Evolutionary conservation across 2,113 vertebrate species (phyloP), one percentile per base, ranked within the genome.

Genomic region (Choloepus hoffmanni): DNA sequence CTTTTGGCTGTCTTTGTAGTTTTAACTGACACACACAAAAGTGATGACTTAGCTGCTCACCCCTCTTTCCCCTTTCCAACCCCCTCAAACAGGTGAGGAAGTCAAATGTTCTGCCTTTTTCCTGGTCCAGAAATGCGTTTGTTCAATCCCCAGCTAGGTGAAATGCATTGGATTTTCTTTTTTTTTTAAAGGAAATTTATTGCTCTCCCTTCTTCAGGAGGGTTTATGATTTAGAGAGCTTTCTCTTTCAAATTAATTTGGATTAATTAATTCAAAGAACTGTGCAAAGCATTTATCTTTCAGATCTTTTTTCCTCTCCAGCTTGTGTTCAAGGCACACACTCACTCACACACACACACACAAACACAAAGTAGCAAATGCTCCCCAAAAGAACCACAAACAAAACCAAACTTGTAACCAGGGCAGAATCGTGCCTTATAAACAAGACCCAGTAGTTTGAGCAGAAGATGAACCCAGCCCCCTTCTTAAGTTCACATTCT

Each of bases 1-100:
- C 95, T 98, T 98, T 93, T 70, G 98, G 97, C 97, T 95, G 97
- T 94, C 98, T 99, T 99, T 99, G 98, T 98, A 98, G 98, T 98
- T 98, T 62, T 96, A 99, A 99, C 99, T 94, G 98, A 98, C 98
- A 93, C 48, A 88, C 89, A 68, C 89, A 89, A 96, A 98, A 98
- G 95, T 98, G 98, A 98, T 98, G 98, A 98, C 98, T 98, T 97
- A 96, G 98, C 98, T 97, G 97, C 97, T 98, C 96, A 2, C 16
- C 55, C 43, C 43, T 7, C 55, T 55, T 96, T 97, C 95, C 45
- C 55, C 74, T 78, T 73, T 79, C 84, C 60, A 85, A 97, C 96
- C 97, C 98, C 95, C 95, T 72, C 0, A 1, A 82, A 83, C 97
- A 98, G 98, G 96, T 98, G 98, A 98, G 97, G 92, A 91, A 97